These are phyloP conservation scores for Acanthurus leucopareius DNA, from an alignment of 2,797 vertebrate genomes.

Conservation along the genomic window DNA sequence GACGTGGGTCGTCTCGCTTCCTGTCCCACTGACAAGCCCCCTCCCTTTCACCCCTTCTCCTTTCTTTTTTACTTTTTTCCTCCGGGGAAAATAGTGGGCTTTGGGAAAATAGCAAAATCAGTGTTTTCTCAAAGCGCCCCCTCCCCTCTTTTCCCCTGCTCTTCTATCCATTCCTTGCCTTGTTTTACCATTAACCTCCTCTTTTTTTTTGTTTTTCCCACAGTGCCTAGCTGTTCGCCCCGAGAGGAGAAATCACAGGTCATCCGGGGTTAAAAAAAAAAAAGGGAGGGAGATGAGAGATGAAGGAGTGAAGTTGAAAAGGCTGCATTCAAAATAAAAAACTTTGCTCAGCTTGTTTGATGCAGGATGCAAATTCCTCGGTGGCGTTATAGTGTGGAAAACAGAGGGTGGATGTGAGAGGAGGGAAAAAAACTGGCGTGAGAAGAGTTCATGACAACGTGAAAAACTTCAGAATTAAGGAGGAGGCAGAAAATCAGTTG, in stretches of 20 bases:
- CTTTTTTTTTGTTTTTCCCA: slow-evolving; percentile 77
- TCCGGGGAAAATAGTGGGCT: slow-evolving; percentile 68
- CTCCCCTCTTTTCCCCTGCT: slow-evolving; percentile 51
- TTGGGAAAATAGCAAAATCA: slow-evolving; percentile 82
- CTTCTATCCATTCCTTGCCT: slow-evolving; percentile 50
- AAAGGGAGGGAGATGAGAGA: slow-evolving; percentile 21
- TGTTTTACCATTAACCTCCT: slow-evolving; percentile 51
- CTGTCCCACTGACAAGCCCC: slow-evolving; percentile 29
- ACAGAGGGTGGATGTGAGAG: slow-evolving; percentile 20
- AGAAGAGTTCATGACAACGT: slow-evolving; percentile 26
- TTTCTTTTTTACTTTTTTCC: slow-evolving; percentile 33
- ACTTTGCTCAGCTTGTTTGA: slow-evolving; percentile 31
- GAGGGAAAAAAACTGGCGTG: slow-evolving; percentile 12
- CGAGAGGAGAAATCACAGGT: slow-evolving; percentile 68
- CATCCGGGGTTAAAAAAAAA: slow-evolving; percentile 64
- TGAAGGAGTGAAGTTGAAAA: slow-evolving; percentile 48
- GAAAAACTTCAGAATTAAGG: slow-evolving; percentile 11
- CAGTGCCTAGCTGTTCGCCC: slow-evolving; percentile 69
- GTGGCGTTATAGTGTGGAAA: slow-evolving; percentile 8
- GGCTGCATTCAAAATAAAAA: slow-evolving; percentile 21
- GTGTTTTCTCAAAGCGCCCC: slow-evolving; percentile 77
- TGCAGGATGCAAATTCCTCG: slow-evolving; percentile 48
- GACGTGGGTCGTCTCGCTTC: slow-evolving; percentile 50
- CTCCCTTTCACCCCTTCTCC: background rate
- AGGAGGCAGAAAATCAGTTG: slow-evolving; percentile 16